Evolutionary conservation across 2,113 vertebrate species (phyloP).

Genomic region (Numida meleagris): DNA sequence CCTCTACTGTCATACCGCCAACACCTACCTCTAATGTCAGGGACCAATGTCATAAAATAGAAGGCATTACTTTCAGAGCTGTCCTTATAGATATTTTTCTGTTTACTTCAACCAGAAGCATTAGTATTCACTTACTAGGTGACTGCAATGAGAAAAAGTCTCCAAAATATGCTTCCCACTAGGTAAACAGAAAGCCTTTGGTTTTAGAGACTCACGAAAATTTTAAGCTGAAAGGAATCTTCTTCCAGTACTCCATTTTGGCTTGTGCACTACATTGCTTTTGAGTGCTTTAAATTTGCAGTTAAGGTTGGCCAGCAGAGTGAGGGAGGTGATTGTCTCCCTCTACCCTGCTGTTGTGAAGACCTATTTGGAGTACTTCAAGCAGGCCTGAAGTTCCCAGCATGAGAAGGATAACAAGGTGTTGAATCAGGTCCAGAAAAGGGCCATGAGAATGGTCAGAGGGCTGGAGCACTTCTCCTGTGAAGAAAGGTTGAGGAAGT

Average conservation of each 20-base stretch:
- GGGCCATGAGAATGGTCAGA: background rate
- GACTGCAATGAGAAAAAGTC: background rate
- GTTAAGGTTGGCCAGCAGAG: background rate
- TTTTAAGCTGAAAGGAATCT: background rate
- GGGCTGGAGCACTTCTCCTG: background rate
- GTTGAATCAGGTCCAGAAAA: no score
- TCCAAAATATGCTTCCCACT: background rate
- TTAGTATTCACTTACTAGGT: background rate
- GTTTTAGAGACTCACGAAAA: background rate
- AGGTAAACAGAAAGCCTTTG: background rate
- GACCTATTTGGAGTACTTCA: background rate
- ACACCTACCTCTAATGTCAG: no score
- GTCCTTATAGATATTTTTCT: background rate
- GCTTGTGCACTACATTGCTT: accelerated
- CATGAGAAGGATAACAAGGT: background rate
- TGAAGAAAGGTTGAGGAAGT: background rate
- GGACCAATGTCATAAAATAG: no score
- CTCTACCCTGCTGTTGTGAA: background rate
- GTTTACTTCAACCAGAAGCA: background rate
- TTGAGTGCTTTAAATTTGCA: background rate
- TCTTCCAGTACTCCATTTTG: background rate
- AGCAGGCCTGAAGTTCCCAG: background rate
- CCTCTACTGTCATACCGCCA: no score
- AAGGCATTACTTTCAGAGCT: no score
- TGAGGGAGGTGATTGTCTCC: background rate